These are phyloP conservation scores for Petaurus breviceps DNA, from an alignment of 2,113 vertebrate species.

Conservation along the genomic window DNA sequence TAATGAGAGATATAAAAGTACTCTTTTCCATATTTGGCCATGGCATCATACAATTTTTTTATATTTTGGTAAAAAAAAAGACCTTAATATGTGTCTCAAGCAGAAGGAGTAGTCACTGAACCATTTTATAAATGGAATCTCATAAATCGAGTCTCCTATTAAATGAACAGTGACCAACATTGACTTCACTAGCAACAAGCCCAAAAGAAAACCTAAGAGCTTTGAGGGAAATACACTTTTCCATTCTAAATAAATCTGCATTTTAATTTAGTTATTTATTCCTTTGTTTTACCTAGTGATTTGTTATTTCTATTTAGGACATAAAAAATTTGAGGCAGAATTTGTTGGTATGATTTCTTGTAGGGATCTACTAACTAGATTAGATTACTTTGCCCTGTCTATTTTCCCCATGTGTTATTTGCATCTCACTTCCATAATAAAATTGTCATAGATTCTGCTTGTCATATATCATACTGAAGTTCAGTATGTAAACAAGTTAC, in stretches of 20 bases:
- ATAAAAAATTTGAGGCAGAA: background rate
- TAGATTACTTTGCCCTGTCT: constrained; percentile 51
- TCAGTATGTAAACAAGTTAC: constrained; percentile 82
- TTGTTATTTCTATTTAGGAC: background rate
- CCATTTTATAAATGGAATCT: constrained; percentile 29
- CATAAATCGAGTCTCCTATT: constrained; percentile 5
- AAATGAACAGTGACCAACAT: constrained; percentile 10
- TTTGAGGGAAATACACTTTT: constrained; percentile 26
- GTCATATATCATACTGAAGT: constrained; percentile 68
- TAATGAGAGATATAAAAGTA: background rate
- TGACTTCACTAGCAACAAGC: constrained; percentile 2
- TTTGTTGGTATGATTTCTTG: background rate
- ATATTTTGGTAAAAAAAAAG: constrained; percentile 27
- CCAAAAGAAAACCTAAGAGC: background rate
- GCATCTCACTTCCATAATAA: constrained; percentile 54
- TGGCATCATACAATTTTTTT: constrained; percentile 8
- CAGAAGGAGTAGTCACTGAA: background rate
- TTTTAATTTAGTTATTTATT: background rate
- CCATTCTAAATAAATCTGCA: background rate
- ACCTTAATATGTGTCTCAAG: constrained; percentile 23
- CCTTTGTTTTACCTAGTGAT: background rate
- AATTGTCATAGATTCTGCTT: constrained; percentile 67
- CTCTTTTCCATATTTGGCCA: background rate
- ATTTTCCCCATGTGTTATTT: constrained; percentile 68
- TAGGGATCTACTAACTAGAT: constrained; percentile 2